Conservation (phyloP, 2,113 vertebrate species). For the Labeo rohita region DNA sequence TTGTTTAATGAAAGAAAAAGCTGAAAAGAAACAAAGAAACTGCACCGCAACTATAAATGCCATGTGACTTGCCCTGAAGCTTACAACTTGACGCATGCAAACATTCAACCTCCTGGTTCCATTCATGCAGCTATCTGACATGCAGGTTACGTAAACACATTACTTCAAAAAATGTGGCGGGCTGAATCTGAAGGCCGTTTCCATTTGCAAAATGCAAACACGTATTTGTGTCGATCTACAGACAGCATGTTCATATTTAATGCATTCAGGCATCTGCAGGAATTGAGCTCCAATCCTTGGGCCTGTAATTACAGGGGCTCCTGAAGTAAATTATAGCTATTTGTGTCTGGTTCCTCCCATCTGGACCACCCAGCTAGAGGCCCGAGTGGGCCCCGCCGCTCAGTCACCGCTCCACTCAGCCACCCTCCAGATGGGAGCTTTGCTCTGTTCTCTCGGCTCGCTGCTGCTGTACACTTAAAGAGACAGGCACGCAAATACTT, state of each 20-base stretch:
- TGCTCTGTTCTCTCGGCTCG: conserved; percentile 64
- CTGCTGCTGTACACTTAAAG: conserved; percentile 74
- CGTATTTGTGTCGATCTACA: conserved; percentile 46
- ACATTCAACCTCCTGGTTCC: conserved; percentile 37
- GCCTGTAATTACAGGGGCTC: conserved; percentile 85
- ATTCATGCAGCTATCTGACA: conserved; percentile 28
- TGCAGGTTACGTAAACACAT: conserved; percentile 32
- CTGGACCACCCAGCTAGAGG: conserved; percentile 84
- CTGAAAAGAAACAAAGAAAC: neutral
- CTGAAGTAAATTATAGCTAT: conserved; percentile 89
- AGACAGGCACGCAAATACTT: conserved; percentile 74
- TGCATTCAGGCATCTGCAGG: conserved; percentile 74
- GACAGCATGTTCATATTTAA: conserved; percentile 66
- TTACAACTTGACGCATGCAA: conserved; percentile 20
- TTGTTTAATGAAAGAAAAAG: neutral
- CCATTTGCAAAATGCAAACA: conserved; percentile 45
- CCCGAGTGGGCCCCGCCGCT: conserved; percentile 63
- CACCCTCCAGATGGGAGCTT: conserved; percentile 67
- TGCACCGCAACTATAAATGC: neutral
- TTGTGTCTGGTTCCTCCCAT: conserved; percentile 87
- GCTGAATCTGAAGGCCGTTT: conserved; percentile 27
- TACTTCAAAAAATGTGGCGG: conserved; percentile 19
- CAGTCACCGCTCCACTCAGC: conserved; percentile 56
- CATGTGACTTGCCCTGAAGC: conserved; percentile 1
- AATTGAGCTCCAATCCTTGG: conserved; percentile 82